Evolutionary conservation across 2,113 vertebrate species (phyloP), one percentile per base, ranked within the genome.

Genomic region (Pristiophorus japonicus): DNA sequence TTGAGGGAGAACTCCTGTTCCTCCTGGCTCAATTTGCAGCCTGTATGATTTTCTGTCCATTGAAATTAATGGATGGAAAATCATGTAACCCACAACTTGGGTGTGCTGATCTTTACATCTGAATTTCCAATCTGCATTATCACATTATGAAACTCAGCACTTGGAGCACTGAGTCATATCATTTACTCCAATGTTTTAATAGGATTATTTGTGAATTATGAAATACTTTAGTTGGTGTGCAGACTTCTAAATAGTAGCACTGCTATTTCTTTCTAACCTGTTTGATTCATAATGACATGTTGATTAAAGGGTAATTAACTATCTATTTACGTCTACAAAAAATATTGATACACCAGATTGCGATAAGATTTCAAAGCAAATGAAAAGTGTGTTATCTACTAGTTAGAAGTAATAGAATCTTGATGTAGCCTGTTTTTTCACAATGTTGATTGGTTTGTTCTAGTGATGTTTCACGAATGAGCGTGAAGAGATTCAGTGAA

Each of bases 381-480:
- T 87, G 24, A 27, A 51, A 87, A 66, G 91, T 94, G n/a, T 5
- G n/a, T 45, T 67, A 27, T 94, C 65, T 65, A 67, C 10, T 67
- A 45, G 92, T 47, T 66, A 45, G 14, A 94, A 94, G 62, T 94
- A 42, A 38, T 67, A n/a, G 55, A 67, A 94, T 67, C 92, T 30
- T 45, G 10, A 63, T 42, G 34, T 11, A 45, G 22, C 20, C 63
- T 66, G 63, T 94, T 67, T 94, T 24, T 38, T 66, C 63, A 67
- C 30, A 59, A 67, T 94, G 63, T 94, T 94, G 59, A 65, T 67
- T 94, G 63, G 62, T 65, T 88, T 94, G 63, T 45, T 66, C 62
- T 14, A 67, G 63, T 66, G 91, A 66, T 67, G 63, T 67, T 94
- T 94, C 65, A 4, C 65, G 47, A 45, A 45, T 67, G n/a, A 30